phyloP scores from a whole-genome alignment of 2,888 invertebrate species.

The Pelosia muscerda region DNA sequence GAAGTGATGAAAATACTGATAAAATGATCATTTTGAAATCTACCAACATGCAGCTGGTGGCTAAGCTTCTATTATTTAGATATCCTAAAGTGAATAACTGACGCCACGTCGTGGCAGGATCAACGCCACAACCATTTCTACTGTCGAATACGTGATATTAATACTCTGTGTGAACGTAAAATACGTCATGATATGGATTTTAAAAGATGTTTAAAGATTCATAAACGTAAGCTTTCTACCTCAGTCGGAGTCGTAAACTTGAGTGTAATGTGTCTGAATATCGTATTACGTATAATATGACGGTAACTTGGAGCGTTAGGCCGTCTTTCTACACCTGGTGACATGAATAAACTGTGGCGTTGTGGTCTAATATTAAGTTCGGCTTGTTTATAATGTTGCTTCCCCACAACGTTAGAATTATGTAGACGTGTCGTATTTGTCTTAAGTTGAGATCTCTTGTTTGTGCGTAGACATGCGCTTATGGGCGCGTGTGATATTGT shows the following conservation, averaged over 20 bases:
- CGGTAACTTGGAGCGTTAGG: constrained; percentile 75
- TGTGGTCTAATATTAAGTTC: constrained; percentile 79
- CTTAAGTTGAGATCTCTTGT: constrained; percentile 56
- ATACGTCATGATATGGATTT: constrained; percentile 73
- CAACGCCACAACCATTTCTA: constrained; percentile 23
- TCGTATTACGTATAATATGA: constrained; percentile 74
- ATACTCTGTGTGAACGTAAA: constrained; percentile 45
- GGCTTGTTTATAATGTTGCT: constrained; percentile 68
- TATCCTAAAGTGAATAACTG: constrained; percentile 24
- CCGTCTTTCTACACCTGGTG: constrained; percentile 80
- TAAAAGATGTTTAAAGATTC: constrained; percentile 83
- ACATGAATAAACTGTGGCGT: constrained; percentile 75
- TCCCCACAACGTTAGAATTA: constrained; percentile 38
- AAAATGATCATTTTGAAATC: background rate
- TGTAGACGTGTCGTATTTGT: constrained; percentile 57
- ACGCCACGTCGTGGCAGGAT: constrained; percentile 22
- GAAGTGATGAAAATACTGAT: background rate
- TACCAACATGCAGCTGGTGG: constrained; percentile 18
- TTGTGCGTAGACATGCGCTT: constrained; percentile 43
- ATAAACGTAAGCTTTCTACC: constrained; percentile 79
- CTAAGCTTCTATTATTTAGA: constrained; percentile 37
- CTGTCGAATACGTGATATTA: constrained; percentile 27
- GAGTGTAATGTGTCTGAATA: constrained; percentile 79
- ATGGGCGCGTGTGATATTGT: constrained; percentile 43
- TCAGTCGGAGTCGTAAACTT: constrained; percentile 80